Evolutionary conservation across 1,140 invertebrate genomes (phyloP), one percentile per base, ranked within the genome.

Genomic region (Pogonomyrmex barbatus): DNA sequence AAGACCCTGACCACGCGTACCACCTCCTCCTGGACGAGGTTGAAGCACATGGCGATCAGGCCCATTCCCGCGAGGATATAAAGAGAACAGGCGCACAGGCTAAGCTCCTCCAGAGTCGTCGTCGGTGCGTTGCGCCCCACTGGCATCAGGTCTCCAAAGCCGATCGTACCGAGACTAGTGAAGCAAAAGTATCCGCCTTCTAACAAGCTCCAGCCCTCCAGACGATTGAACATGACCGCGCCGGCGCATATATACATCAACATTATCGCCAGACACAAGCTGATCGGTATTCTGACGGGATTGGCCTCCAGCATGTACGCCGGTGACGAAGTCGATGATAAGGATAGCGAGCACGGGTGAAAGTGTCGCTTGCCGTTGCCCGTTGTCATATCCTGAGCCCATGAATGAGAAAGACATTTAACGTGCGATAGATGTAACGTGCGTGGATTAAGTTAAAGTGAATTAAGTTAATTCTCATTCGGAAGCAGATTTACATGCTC

Each of bases 21-120:
- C 89, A 99, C 97, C 94, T 99, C 98, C 91, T 99, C 98, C 95
- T 99, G 98, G 85, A 99, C 98, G 63, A 99, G 95, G 94, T 98
- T 99, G 95, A 99, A 99, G 94, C 98, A 99, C 98, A 99, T 99
- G 24, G 98, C 98, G 84, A 99, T 97, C 75, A 99, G 96, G 5
- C 98, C 98, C 96, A 99, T 98, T 24, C 99, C 99, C 60, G 99
- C 96, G 42, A 99, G 95, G 65, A 99, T 98, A 94, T 99, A 99
- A 39, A 98, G 95, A 30, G 98, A 97, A 84, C 97, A 97, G 33
- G 96, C 96, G 78, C 98, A 97, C 3, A 98, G 95, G 42, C 98
- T 98, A 9, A 98, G 95, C 90, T 98, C 97, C 90, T 96, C 97
- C 67, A 96, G 96, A 90, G 96, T 97, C 92, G 96, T 96, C 17